Evolutionary conservation across 2,888 invertebrate genomes (phyloP).

Genomic region (Holacanthella duospinosa): DNA sequence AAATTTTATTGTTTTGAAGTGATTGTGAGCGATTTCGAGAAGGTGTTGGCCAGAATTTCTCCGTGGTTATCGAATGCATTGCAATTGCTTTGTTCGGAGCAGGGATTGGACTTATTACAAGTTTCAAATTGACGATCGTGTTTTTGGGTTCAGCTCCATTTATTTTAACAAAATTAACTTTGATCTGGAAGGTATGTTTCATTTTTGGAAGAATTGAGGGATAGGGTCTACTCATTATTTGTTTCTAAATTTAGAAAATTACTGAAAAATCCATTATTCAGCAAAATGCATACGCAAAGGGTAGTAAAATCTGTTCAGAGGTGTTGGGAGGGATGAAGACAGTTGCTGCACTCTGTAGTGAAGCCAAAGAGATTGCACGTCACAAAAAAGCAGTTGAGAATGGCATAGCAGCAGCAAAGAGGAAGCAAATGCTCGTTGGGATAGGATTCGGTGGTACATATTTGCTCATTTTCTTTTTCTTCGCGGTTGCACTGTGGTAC

Average conservation of each 20-base stretch:
- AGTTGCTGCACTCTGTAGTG: slow-evolving; percentile 66
- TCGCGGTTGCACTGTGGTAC: slow-evolving; percentile 7
- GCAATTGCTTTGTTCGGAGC: slow-evolving; percentile 43
- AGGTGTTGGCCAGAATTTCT: slow-evolving; percentile 45
- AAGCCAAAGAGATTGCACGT: slow-evolving; percentile 52
- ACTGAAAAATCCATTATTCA: slow-evolving; percentile 35
- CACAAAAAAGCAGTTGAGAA: slow-evolving; percentile 39
- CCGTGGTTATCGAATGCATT: slow-evolving; percentile 41
- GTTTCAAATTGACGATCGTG: slow-evolving; percentile 48
- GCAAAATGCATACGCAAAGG: slow-evolving; percentile 53
- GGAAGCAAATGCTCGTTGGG: background rate
- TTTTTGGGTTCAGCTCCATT: slow-evolving; percentile 47
- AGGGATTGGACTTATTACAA: slow-evolving; percentile 43
- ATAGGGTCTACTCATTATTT: too few species aligned
- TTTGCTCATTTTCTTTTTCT: slow-evolving; percentile 1
- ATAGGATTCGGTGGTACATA: background rate
- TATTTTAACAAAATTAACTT: slow-evolving; percentile 40
- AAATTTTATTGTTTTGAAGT: too few species aligned
- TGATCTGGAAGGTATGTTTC: slow-evolving; percentile 41
- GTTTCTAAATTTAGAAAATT: slow-evolving; percentile 35
- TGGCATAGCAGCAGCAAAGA: background rate
- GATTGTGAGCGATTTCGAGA: slow-evolving; percentile 45
- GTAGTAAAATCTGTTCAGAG: slow-evolving; percentile 65
- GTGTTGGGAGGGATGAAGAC: slow-evolving; percentile 62
- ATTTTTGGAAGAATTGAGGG: too few species aligned